A percentile compares a stretch with the other conserved stretches of the same genome.
Evolutionary conservation across 2,113 vertebrate genomes (phyloP).

Genomic region (Syrrhaptes paradoxus): DNA sequence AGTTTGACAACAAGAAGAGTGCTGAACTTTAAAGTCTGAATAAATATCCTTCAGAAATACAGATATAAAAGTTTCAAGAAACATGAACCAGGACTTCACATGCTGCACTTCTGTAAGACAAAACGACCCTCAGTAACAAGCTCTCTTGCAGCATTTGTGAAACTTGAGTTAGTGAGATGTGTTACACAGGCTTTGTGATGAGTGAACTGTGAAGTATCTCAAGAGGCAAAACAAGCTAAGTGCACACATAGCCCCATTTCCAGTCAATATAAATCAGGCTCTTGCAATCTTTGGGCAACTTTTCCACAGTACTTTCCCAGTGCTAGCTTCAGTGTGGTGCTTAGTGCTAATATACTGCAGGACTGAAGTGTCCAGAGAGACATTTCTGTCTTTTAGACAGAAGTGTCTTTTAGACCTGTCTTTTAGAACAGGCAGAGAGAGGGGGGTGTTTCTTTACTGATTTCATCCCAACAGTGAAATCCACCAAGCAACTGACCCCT

Average conservation of each 20-base stretch:
- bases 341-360: background rate
- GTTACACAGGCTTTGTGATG: background rate
- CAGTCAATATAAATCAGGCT: background rate
- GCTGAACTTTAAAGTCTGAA: background rate
- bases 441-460: background rate
- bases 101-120: background rate
- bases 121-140: background rate
- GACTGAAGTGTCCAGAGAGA: background rate
- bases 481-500: background rate
- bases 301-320: background rate
- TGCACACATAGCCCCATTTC: background rate
- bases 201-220: background rate
- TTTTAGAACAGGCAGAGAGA: background rate
- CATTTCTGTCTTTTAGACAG: no score
- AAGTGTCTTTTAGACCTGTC: background rate
- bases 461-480: background rate
- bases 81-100: background rate
- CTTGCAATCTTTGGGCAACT: background rate
- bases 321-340: background rate
- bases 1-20: background rate
- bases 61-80: background rate
- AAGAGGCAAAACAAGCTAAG: background rate
- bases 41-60: background rate
- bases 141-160: background rate
- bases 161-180: background rate